Evolutionary conservation across 2,888 invertebrate species (phyloP).

Genomic region (Campaea margaritaria): DNA sequence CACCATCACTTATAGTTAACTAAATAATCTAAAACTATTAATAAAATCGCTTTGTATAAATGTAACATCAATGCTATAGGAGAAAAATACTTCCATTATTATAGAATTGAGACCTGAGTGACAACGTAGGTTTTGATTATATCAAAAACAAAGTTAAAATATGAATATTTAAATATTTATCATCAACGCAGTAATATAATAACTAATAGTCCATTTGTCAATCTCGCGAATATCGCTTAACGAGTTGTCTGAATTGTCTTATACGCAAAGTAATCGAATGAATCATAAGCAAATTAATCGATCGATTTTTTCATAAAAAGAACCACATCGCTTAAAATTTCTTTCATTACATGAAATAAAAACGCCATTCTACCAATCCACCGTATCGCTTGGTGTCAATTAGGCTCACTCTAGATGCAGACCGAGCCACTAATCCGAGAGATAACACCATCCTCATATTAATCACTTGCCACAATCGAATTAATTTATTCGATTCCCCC

Average conservation of each 20-base stretch:
- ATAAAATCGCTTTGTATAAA: neutral
- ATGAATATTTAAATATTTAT: too few species aligned
- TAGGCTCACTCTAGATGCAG: slow-evolving; percentile 65
- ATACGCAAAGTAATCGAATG: neutral
- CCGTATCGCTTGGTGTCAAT: slow-evolving; percentile 79
- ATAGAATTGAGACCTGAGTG: too few species aligned
- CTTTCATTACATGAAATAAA: slow-evolving; percentile 50
- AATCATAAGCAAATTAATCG: neutral
- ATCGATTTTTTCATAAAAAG: neutral
- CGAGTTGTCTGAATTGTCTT: too few species aligned
- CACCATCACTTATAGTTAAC: neutral
- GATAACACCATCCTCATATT: slow-evolving; percentile 74
- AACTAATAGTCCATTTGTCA: too few species aligned
- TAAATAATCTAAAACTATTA: neutral
- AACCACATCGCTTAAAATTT: slow-evolving; percentile 10
- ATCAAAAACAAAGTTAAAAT: too few species aligned
- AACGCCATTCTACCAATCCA: slow-evolving; percentile 77
- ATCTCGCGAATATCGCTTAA: too few species aligned
- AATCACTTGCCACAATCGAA: slow-evolving; percentile 75
- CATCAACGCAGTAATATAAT: too few species aligned
- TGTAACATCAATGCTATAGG: too few species aligned
- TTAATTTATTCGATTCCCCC: slow-evolving; percentile 75
- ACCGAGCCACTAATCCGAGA: slow-evolving; percentile 72
- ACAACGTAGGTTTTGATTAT: too few species aligned
- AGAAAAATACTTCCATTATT: too few species aligned